Percentiles rank a stretch among this genome's conserved stretches.
Evolutionary conservation across 2,113 vertebrate species (phyloP).

Genomic region (Lamprotornis superbus): DNA sequence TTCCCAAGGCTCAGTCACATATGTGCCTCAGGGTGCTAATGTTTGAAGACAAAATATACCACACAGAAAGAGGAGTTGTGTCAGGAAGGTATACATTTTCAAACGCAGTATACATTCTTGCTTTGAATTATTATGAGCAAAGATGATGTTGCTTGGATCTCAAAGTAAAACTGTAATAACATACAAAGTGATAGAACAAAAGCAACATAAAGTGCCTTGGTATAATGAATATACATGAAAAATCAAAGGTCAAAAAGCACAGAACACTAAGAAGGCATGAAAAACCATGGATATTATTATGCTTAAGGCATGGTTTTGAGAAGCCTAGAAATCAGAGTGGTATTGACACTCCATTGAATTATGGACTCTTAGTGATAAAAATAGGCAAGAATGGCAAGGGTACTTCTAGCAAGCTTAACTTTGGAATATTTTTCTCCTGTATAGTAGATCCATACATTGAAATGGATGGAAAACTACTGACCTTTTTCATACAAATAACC

Average conservation of each 20-base stretch:
- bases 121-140: not conserved
- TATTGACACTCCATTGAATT: not conserved
- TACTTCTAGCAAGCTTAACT: not conserved
- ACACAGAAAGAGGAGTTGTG: not conserved
- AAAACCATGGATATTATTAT: not conserved
- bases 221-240: not conserved
- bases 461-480: not conserved
- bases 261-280: not conserved
- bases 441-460: not conserved
- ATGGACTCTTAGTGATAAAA: not conserved
- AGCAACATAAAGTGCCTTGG: not conserved
- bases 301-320: not conserved
- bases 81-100: not conserved
- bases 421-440: not conserved
- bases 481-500: not conserved
- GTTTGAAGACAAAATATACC: slow-evolving; percentile 15
- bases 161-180: not conserved
- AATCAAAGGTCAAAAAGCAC: not conserved
- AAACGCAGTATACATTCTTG: not conserved
- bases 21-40: not conserved
- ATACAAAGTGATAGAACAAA: not conserved
- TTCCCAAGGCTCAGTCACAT: not conserved
- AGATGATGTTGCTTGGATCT: not conserved
- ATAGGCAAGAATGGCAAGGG: not conserved
- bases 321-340: not conserved